Evolutionary conservation across 2,888 invertebrate species (phyloP), one percentile per base, ranked within the genome.

Genomic region (Entomobrya multifasciata): DNA sequence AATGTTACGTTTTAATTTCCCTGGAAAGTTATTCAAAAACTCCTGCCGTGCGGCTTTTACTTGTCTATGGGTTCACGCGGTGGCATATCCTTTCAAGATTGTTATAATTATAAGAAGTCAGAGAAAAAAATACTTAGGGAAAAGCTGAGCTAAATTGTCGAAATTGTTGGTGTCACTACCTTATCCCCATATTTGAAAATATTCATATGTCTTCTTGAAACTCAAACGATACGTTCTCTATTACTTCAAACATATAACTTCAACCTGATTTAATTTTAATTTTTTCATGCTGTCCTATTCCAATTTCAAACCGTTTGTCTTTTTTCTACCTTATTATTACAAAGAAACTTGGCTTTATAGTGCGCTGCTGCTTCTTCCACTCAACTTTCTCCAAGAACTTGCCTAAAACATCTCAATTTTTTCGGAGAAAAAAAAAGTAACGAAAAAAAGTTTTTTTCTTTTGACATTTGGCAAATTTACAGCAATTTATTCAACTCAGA

Each of bases 381-480:
- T 60, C 52, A n/a, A n/a, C n/a, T n/a, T n/a, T n/a, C n/a, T n/a
- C n/a, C n/a, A n/a, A n/a, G n/a, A n/a, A n/a, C n/a, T n/a, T n/a
- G n/a, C n/a, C n/a, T n/a, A n/a, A n/a, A n/a, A 70, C n/a, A 52
- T 80, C 70, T 57, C 80, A 81, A 67, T 62, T 76, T 74, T 25
- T 70, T 70, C 70, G 41, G 6, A 11, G n/a, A n/a, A n/a, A n/a
- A 44, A 82, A 41, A 57, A 81, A 81, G 62, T 49, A n/a, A 27
- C n/a, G 47, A 52, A 80, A 78, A 74, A 52, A 86, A 86, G 72
- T 85, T 85, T 83, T 65, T 20, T 81, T 76, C 83, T 83, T 85
- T 79, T 85, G 85, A 85, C 85, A 85, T 85, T 85, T 85, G 85
- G 85, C 85, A 85, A 86, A 86, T 79, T 86, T 86, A 86, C 86